Base-by-base conservation (phyloP, 2,888 invertebrate genomes). In the Augiades crinisus region DNA sequence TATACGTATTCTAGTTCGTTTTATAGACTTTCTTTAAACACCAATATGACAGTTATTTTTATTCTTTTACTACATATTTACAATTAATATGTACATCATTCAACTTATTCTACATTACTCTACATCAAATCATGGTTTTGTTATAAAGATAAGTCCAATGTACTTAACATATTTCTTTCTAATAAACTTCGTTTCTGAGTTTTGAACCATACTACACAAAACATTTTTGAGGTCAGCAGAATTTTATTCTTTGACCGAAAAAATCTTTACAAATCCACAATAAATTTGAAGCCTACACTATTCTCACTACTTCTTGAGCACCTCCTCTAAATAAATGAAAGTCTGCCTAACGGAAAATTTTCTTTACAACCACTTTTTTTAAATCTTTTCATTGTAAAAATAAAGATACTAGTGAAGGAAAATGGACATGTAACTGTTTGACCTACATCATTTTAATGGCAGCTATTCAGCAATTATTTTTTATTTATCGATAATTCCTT, bases 271-370 rank as follows among this genome's bases (percentile, higher is more conserved):
- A 45, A 41, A 34, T 24, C 19, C 41, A 34, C 21, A 34, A 16
- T 19, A 45, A 45, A 33, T 45, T 45, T 34, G 40, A 27, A 49
- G n/a, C 17, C 34, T 34, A 41, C 31, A 49, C 41, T 34, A 49
- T 41, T 49, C 41, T 49, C 49, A 49, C 34, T 41, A 49, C 49
- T 49, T 49, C 33, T 49, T 41, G 49, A 49, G 41, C 49, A 49
- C 49, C 49, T 41, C 49, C 24, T 41, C 17, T 17, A 49, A 12
- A 27, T 49, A 41, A 36, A 41, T 41, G 13, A 49, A 41, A 41
- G 40, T 33, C n/a, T 27, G 27, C 16, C 17, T 34, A 49, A 40
- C 22, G 16, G 49, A 49, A 41, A 16, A 49, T 34, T 17, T 17
- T 34, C 10, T 31, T 27, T 19, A 31, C 27, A 30, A 41, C 31